A percentile compares a stretch with the other conserved stretches of the same genome.
Conservation (phyloP, 2,888 invertebrate genomes). For the Nomada lathburiana region DNA sequence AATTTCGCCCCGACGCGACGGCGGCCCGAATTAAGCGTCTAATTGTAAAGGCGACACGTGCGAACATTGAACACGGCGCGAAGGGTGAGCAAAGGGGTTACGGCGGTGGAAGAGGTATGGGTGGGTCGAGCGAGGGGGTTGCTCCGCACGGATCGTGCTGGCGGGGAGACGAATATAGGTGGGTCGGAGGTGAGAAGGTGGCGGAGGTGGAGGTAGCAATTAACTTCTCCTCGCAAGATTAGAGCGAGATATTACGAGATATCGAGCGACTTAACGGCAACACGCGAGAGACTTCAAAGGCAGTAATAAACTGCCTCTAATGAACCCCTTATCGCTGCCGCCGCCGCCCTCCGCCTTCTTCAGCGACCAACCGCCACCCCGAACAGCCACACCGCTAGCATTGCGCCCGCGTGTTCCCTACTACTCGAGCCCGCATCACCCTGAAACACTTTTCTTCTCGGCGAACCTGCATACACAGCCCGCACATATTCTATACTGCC, state of each 20-base stretch:
- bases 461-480: constrained; percentile 8
- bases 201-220: constrained; percentile 79
- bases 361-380: constrained; percentile 66
- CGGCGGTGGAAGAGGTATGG: constrained; percentile 17
- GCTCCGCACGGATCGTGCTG: constrained; percentile 55
- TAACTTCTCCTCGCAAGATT: constrained; percentile 84
- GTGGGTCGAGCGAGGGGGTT: constrained; percentile 52
- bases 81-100: constrained; percentile 44
- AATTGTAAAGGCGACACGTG: constrained; percentile 79
- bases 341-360: constrained; percentile 71
- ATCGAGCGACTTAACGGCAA: constrained; percentile 84
- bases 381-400: constrained; percentile 10
- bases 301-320: constrained; percentile 84
- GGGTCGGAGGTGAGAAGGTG: constrained; percentile 72
- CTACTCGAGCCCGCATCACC: constrained; percentile 63
- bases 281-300: constrained; percentile 85
- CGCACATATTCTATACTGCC: neutral
- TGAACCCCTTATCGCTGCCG: constrained; percentile 84
- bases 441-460: constrained; percentile 67
- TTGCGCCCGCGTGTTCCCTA: constrained; percentile 33
- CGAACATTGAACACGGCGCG: constrained; percentile 55
- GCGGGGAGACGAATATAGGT: constrained; percentile 63
- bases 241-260: constrained; percentile 84
- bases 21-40: constrained; percentile 74
- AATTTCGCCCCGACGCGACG: constrained; percentile 61